Evolutionary conservation across 2,888 invertebrate species (phyloP), one percentile per base, ranked within the genome.

Genomic region (Deilephila elpenor): DNA sequence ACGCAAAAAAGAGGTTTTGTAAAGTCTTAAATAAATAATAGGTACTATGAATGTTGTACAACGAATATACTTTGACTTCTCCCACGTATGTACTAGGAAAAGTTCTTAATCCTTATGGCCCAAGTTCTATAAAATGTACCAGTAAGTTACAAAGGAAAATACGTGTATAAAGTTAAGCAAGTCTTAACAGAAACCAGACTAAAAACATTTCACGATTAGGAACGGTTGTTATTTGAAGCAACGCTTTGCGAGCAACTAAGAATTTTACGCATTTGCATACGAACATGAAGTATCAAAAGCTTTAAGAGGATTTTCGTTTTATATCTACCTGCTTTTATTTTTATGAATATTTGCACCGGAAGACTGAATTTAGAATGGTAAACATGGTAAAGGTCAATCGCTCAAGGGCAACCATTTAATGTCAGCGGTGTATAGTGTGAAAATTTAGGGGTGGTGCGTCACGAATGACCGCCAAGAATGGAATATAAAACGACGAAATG

Each of bases 191-290:
- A 25, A 64, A 64, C 64, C 64, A 64, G 64, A 44, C 44, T 37
- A 60, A 17, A 44, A 44, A 71, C 71, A 71, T 60, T 25, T 71
- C 20, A 71, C n/a, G 20, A 71, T 60, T 70, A 14, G 60, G 19
- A 44, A 60, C 71, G 59, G 20, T 71, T 60, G 59, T 61, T 61
- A 71, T 44, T 14, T 25, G 25, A 25, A 44, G 6, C 25, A 67
- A 51, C 51, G 67, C n/a, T 67, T 59, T 29, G 56, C 59, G n/a
- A n/a, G 56, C 19, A 71, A 59, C 37, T 44, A 20, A 34, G 59
- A 71, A 59, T 59, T 59, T 71, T 59, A 71, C 32, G 56, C 34
- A 44, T 67, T 51, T 67, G 44, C 67, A 67, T 25, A 67, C 51
- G 51, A 51, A 44, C 51, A 51, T 25, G 5, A 44, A 44, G 19